Evolutionary conservation across 2,113 vertebrate species (phyloP).

Genomic region (Xenopus borealis): DNA sequence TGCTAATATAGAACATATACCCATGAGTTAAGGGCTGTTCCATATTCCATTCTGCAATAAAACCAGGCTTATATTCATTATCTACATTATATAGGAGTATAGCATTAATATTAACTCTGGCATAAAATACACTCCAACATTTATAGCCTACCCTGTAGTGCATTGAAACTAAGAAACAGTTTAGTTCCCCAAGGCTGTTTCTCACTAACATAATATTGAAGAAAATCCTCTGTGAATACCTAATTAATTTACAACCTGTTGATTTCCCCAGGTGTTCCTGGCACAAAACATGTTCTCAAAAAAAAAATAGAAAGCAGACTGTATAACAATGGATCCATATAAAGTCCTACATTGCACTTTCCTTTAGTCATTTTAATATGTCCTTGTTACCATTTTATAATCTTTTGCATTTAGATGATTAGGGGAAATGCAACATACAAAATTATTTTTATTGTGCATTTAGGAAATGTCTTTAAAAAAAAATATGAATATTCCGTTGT

Average conservation of each 20-base stretch:
- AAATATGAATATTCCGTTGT: not conserved
- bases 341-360: slow-evolving; percentile 23
- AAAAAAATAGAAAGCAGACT: not conserved
- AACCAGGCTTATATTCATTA: slow-evolving; percentile 34
- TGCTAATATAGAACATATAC: not conserved
- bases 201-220: slow-evolving; percentile 33
- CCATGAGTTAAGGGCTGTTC: not conserved
- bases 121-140: slow-evolving; percentile 38
- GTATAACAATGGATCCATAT: slow-evolving; percentile 35
- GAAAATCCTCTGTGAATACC: slow-evolving; percentile 39
- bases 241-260: slow-evolving; percentile 47
- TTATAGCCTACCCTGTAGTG: slow-evolving; percentile 35
- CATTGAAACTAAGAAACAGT: slow-evolving; percentile 34
- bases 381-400: slow-evolving; percentile 29
- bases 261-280: slow-evolving; percentile 43
- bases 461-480: slow-evolving; percentile 2
- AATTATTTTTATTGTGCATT: slow-evolving; percentile 19
- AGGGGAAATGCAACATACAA: not conserved
- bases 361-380: slow-evolving; percentile 20
- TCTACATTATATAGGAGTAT: slow-evolving; percentile 17
- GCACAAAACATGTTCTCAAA: slow-evolving; percentile 11
- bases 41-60: slow-evolving; percentile 2
- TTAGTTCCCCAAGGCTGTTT: slow-evolving; percentile 33
- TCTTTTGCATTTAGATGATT: slow-evolving; percentile 4
- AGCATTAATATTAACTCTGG: slow-evolving; percentile 36